Evolutionary conservation across 92 coral and sea anemone genomes (phyloP).

Genomic region (Palythoa heliodiscus): DNA sequence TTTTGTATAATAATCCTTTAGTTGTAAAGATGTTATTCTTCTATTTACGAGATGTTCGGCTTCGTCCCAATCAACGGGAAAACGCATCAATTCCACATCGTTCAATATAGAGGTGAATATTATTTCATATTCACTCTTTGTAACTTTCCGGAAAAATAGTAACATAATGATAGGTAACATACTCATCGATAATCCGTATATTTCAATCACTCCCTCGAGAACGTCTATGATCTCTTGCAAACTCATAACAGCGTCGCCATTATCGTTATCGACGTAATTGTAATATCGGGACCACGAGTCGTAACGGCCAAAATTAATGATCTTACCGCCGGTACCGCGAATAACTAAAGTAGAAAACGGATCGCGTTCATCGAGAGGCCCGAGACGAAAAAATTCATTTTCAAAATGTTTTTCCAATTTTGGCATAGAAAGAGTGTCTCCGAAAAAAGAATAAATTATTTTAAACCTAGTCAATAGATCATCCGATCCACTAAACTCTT

Average conservation of each 20-base stretch:
- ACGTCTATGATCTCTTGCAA: not conserved
- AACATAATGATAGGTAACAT: not conserved
- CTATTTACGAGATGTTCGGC: not conserved
- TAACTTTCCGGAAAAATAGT: not conserved
- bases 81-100: not conserved
- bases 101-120: not conserved
- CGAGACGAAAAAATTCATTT: not conserved
- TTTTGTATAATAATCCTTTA: not conserved
- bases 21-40: not conserved
- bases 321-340: not conserved
- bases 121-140: not conserved
- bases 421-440: not conserved
- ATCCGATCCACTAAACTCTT: not conserved
- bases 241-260: not conserved
- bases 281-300: not conserved
- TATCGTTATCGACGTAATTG: not conserved
- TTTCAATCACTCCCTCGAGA: not conserved
- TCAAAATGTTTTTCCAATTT: not conserved
- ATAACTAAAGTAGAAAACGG: not conserved
- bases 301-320: not conserved
- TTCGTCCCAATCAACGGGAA: not conserved
- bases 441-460: not conserved
- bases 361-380: not conserved
- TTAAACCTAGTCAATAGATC: not conserved
- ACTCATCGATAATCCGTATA: not conserved